Evolutionary conservation across 2,797 vertebrate species (phyloP), one percentile per base, ranked within the genome.

Genomic region (Coregonus ussuriensis): DNA sequence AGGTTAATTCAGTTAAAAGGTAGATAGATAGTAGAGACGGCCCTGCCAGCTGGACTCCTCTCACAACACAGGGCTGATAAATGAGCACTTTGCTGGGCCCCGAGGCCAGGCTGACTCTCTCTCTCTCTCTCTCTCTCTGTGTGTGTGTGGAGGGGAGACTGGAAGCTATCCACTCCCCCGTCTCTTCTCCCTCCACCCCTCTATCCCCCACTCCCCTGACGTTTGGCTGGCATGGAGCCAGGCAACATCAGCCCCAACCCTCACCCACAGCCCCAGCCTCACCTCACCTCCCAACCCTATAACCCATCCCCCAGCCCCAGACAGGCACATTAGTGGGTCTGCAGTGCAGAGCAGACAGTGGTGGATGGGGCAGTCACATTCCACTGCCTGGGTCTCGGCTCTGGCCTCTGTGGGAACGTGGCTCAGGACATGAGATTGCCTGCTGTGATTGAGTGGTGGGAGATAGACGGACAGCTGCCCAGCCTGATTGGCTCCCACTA

Each of bases 1-100:
- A 74, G 89, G 83, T 88, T 96, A 95, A 97, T 96, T 95, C 90
- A 95, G 95, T 96, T 96, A 96, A 96, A 95, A 95, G 95, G 94
- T 91, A 94, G 94, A 95, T 93, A 94, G 88, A 59, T 59, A n/a
- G 56, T 6, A 59, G 56, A 16, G 79, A 81, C 84, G 82, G 71
- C 74, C 25, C 83, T 88, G 91, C 94, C 95, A 95, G 94, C 94
- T 96, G 96, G 95, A 94, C 13, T 84, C 85, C 87, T 91, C 89
- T 93, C 92, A 92, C 91, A 95, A 91, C 77, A 59, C 56, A 59
- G 15, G 86, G 88, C 90, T 95, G 93, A 97, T 95, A 95, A 96
- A 96, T 94, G 94, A 93, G 91, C 91, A 87, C 88, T 59, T 21
- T 59, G 18, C 56, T 59, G 56, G 56, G 56, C 18, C 56, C 18